Evolutionary conservation across 2,888 invertebrate genomes (phyloP), one percentile per base, ranked within the genome.

Genomic region (Leistus spinibarbis): DNA sequence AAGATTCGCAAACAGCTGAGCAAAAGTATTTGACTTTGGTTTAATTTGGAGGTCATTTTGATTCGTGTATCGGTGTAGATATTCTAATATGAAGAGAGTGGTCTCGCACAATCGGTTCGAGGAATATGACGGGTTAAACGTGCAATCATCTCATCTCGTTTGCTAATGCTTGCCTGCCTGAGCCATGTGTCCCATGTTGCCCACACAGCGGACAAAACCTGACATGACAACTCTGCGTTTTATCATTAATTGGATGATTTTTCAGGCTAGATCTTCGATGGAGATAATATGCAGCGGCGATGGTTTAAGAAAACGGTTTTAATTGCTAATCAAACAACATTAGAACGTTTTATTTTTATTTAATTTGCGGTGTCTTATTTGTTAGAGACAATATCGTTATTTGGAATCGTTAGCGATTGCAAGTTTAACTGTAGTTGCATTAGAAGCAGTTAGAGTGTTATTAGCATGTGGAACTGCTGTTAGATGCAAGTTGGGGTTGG

Each of bases 241-340:
- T 75, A 69, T 75, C 75, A 75, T 69, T 75, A 75, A 75, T 75
- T 75, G 75, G 75, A 64, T 75, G 75, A 75, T 63, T 75, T 75
- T 69, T 75, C 68, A 69, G 69, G 68, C 54, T 75, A 75, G 75
- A 75, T 75, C 24, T 13, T 54, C 64, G 20, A 60, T 62, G 22
- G 10, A 22, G 75, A 75, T 75, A 68, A 54, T 40, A 40, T 60
- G 60, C 27, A 22, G 66, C 75, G 75, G 68, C 53, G 64, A 69
- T 75, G 75, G 64, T 74, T 66, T 74, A 62, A 57, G 67, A 75
- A 24, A 63, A 40, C 40, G 54, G 56, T 62, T 75, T 75, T 75
- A 75, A 75, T 75, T 75, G 75, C 69, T 75, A 69, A 67, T 74
- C 73, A 74, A 74, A 66, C 17, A 67, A 62, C 67, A 67, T 74